Conservation (phyloP, 2,888 invertebrate species). For the Hemicrepidius hirtus region DNA sequence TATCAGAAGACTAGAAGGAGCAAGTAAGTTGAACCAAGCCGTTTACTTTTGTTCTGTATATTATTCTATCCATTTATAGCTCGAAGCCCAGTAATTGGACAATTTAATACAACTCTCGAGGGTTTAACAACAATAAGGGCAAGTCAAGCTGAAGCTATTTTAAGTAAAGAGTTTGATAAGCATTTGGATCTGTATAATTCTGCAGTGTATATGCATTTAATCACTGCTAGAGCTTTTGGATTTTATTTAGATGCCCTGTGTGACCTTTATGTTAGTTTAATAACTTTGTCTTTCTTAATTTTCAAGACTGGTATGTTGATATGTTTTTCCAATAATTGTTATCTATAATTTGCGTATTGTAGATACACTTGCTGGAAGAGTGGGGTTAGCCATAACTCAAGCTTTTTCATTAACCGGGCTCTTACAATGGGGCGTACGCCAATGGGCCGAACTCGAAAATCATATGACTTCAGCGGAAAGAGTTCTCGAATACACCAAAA, state of each 20-base stretch:
- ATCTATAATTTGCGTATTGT: constrained; percentile 42
- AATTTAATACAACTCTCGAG: constrained; percentile 68
- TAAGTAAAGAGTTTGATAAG: constrained; percentile 66
- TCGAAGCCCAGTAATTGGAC: constrained; percentile 68
- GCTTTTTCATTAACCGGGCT: constrained; percentile 84
- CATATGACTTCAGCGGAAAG: constrained; percentile 94
- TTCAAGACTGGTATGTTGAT: constrained; percentile 37
- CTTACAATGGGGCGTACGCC: constrained; percentile 81
- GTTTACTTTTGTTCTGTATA: neutral
- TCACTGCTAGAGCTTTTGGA: constrained; percentile 63
- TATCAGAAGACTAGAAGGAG: constrained; percentile 80
- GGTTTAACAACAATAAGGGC: constrained; percentile 68
- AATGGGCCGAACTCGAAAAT: constrained; percentile 88
- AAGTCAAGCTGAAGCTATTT: constrained; percentile 63
- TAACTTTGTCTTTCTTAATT: constrained; percentile 53
- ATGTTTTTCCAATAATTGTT: neutral
- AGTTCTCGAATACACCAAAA: constrained; percentile 72
- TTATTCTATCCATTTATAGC: constrained; percentile 56
- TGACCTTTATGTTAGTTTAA: constrained; percentile 58
- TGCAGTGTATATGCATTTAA: constrained; percentile 64
- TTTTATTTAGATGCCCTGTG: constrained; percentile 65
- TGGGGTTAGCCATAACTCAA: constrained; percentile 88
- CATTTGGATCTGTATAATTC: constrained; percentile 68
- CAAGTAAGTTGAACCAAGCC: constrained; percentile 65
- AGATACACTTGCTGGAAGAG: constrained; percentile 81